Percentiles rank a stretch among this genome's conserved stretches.
Evolutionary conservation across 2,797 vertebrate species (phyloP).

Genomic region (Lepus townsendii): DNA sequence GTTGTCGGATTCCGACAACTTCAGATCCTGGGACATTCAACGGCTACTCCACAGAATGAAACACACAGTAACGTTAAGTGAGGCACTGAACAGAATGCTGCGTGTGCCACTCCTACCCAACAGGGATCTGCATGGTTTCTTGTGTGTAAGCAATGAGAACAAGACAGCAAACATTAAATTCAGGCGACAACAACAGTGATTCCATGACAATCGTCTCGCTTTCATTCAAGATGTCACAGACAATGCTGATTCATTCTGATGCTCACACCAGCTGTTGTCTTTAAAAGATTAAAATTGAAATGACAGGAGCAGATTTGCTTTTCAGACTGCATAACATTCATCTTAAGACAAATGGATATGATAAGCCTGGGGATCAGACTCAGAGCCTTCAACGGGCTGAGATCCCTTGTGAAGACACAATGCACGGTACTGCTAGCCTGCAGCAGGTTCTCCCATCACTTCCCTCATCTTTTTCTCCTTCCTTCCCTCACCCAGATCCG

Average conservation of each 20-base stretch:
- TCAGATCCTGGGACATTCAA: not conserved
- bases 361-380: not conserved
- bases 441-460: not conserved
- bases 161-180: not conserved
- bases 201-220: not conserved
- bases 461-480: not conserved
- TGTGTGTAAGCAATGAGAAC: not conserved
- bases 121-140: not conserved
- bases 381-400: no score
- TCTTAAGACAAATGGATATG: not conserved
- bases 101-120: not conserved
- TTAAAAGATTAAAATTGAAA: not conserved
- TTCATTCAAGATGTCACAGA: not conserved
- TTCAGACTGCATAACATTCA: not conserved
- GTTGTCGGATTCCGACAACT: not conserved
- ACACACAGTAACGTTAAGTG: not conserved
- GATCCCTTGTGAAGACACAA: not conserved
- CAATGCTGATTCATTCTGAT: not conserved
- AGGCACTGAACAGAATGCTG: not conserved
- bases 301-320: not conserved
- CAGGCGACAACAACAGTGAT: not conserved
- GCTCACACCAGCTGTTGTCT: not conserved
- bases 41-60: not conserved
- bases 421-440: accelerated
- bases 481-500: not conserved